These are phyloP conservation scores for Ginglymostoma cirratum DNA, from an alignment of 2,113 vertebrate species.

Conservation along the genomic window DNA sequence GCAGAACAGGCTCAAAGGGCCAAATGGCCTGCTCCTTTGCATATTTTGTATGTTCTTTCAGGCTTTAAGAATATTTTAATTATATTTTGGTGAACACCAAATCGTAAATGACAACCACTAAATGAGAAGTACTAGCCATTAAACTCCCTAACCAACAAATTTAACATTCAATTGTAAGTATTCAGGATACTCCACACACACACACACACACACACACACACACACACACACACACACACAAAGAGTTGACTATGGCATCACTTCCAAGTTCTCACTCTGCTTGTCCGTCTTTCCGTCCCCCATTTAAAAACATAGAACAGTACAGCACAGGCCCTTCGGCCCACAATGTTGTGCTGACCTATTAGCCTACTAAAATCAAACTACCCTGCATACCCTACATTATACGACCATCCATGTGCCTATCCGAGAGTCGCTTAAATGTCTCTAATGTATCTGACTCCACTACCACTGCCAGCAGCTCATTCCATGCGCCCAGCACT, in stretches of 20 bases:
- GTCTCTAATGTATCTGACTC: no score
- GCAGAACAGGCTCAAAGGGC: background rate
- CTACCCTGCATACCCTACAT: no score
- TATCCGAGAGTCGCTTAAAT: no score
- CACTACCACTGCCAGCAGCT: no score
- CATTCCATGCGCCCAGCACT: no score
- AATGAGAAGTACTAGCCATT: background rate
- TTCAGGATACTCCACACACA: no score
- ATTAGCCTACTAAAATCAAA: no score
- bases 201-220: no score
- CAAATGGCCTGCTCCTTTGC: background rate
- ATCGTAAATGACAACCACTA: background rate
- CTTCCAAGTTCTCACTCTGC: background rate
- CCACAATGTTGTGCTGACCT: no score
- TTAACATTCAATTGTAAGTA: background rate
- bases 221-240: background rate
- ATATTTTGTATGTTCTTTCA: background rate
- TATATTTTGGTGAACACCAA: background rate
- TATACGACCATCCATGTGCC: no score
- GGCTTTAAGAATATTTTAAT: background rate
- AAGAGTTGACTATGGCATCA: background rate
- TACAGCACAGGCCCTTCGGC: no score
- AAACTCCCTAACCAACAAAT: background rate
- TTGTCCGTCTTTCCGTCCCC: background rate
- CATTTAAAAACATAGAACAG: no score